Conservation (phyloP, 92 coral and sea anemone genomes). For the Palythoa grandis region DNA sequence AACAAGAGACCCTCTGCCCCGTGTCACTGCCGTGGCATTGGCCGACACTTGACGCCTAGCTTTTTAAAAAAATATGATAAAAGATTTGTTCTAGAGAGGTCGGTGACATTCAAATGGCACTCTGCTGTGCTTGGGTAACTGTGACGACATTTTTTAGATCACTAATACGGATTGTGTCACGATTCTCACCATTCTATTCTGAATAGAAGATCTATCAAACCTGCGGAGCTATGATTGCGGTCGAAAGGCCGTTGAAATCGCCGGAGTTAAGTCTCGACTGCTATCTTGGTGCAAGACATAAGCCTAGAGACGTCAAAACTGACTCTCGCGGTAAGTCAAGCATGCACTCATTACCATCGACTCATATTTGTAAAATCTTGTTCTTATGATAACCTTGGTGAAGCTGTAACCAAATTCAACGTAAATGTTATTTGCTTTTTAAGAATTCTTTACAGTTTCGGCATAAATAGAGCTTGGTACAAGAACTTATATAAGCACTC, state of each 20-base stretch:
- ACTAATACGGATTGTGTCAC: neutral
- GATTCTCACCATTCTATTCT: neutral
- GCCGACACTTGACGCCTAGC: neutral
- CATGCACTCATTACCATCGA: neutral
- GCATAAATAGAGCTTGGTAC: too few relatives aligned
- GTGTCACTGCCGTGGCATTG: neutral
- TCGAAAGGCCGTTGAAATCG: conserved; percentile 5
- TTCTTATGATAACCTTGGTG: neutral
- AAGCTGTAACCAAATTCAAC: neutral
- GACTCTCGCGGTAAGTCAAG: neutral
- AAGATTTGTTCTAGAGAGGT: neutral
- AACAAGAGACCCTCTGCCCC: neutral
- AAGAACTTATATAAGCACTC: too few relatives aligned
- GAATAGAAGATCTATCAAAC: neutral
- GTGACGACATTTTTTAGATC: neutral
- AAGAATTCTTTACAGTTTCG: too few relatives aligned
- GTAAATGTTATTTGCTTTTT: too few relatives aligned
- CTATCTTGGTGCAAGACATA: neutral
- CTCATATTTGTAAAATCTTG: neutral
- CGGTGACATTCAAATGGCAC: neutral
- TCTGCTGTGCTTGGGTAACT: neutral
- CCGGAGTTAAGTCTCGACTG: neutral
- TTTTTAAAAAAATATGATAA: neutral
- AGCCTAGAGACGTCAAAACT: neutral
- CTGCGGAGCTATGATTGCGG: neutral